A percentile compares a stretch with the other conserved stretches of the same genome.
These are phyloP conservation scores for Pipra filicauda DNA, from an alignment of 2,113 vertebrate species.

Conservation along the genomic window DNA sequence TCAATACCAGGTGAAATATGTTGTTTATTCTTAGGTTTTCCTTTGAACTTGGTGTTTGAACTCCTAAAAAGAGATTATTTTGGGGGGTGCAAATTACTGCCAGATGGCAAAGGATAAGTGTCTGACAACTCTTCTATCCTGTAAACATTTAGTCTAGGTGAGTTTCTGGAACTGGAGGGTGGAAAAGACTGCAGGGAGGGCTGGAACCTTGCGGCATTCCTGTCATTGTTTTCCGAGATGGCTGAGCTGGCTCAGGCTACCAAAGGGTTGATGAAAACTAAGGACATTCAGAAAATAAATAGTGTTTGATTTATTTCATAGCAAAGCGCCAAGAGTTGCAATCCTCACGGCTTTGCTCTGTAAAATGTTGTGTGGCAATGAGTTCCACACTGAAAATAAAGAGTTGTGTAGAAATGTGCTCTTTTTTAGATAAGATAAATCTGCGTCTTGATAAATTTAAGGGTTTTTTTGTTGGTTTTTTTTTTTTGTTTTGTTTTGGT, in stretches of 20 bases:
- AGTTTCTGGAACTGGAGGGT: constrained; percentile 16
- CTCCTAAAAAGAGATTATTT: constrained; percentile 23
- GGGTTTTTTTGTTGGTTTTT: background rate
- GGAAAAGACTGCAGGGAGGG: background rate
- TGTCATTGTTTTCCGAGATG: background rate
- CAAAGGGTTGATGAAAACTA: background rate
- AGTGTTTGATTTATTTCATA: background rate
- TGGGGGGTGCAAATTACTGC: background rate
- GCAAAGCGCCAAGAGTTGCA: background rate
- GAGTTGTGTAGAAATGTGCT: background rate
- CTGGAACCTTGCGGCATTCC: background rate
- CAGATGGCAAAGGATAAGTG: constrained; percentile 42
- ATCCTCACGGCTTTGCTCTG: background rate
- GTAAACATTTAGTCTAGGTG: constrained; percentile 51
- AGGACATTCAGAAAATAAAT: background rate
- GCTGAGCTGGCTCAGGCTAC: background rate
- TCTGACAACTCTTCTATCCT: constrained; percentile 29
- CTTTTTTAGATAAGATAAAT: background rate
- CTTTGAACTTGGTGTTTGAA: constrained; percentile 60
- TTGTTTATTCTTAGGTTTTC: constrained; percentile 46
- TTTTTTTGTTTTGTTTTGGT: background rate
- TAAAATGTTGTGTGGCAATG: background rate
- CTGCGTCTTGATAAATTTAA: background rate
- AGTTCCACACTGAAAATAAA: background rate
- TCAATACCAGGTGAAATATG: constrained; percentile 37